Conservation (phyloP, 2,888 invertebrate species). For the Herminia tarsipennalis region DNA sequence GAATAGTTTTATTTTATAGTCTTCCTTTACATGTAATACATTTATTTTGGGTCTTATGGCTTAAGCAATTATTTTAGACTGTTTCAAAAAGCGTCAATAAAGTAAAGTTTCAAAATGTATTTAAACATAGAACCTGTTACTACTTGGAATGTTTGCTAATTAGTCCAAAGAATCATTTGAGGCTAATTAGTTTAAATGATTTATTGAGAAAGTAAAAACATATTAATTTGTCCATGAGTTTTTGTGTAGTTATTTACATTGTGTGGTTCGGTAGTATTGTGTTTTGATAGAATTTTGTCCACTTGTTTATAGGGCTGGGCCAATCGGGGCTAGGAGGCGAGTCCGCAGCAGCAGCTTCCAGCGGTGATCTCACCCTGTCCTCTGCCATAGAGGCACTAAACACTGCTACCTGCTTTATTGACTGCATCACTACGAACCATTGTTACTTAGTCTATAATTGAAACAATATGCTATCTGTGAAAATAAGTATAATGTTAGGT, state of each 20-base stretch:
- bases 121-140: too few relatives aligned
- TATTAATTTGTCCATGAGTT: neutral
- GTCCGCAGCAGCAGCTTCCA: conserved; percentile 85
- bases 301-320: conserved; percentile 86
- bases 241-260: neutral
- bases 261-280: conserved; percentile 1
- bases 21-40: neutral
- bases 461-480: conserved; percentile 90
- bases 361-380: conserved; percentile 84
- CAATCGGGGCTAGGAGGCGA: conserved; percentile 88
- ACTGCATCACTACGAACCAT: conserved; percentile 86
- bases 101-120: too few relatives aligned
- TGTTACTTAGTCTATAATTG: conserved; percentile 87
- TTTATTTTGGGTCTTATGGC: neutral
- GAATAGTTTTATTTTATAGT: conserved; percentile 1
- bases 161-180: conserved; percentile 6
- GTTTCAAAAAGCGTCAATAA: neutral
- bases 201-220: conserved; percentile 1
- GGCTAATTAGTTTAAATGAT: conserved; percentile 8
- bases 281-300: conserved; percentile 41
- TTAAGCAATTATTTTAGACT: neutral
- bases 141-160: conserved; percentile 20
- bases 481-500: conserved; percentile 85
- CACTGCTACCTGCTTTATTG: conserved; percentile 88
- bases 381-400: conserved; percentile 82